Evolutionary conservation across 2,888 invertebrate species (phyloP).

Genomic region (Liodrosophila aerea): DNA sequence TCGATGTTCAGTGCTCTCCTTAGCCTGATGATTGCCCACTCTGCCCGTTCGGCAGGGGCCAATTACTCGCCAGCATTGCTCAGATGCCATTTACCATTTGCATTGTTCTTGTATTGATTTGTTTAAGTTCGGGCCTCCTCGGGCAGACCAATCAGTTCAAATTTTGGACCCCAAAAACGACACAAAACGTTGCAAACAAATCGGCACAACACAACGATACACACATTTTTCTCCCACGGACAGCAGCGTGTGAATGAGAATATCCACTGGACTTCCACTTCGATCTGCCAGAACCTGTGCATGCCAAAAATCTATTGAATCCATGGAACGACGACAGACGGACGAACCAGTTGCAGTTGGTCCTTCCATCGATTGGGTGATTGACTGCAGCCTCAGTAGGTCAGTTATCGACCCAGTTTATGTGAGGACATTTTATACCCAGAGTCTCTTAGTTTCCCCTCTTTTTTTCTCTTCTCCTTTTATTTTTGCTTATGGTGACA

Average conservation of each 20-base stretch:
- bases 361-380: not conserved
- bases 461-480: no score
- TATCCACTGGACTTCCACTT: conserved; percentile 12
- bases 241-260: conserved; percentile 68
- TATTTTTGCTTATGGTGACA: no score
- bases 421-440: conserved; percentile 36
- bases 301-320: conserved; percentile 72
- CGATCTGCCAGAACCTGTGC: conserved; percentile 6
- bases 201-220: conserved; percentile 3
- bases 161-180: conserved; percentile 41
- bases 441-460: no score
- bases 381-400: conserved; percentile 46
- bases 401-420: conserved; percentile 72
- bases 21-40: conserved; percentile 21
- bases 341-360: not conserved
- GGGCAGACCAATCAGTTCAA: conserved; percentile 47
- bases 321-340: not conserved
- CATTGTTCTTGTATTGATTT: conserved; percentile 77
- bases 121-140: conserved; percentile 59
- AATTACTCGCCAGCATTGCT: conserved; percentile 75
- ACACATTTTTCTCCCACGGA: conserved; percentile 75
- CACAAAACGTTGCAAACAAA: conserved; percentile 21
- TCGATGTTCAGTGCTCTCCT: conserved; percentile 24
- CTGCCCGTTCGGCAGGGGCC: conserved; percentile 48
- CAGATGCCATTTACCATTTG: conserved; percentile 74